A percentile compares a stretch with the other conserved stretches of the same genome.
These are phyloP conservation scores for Dendronephthya gigantea DNA, from an alignment of 64 coral and sea anemone species.

Conservation along the genomic window DNA sequence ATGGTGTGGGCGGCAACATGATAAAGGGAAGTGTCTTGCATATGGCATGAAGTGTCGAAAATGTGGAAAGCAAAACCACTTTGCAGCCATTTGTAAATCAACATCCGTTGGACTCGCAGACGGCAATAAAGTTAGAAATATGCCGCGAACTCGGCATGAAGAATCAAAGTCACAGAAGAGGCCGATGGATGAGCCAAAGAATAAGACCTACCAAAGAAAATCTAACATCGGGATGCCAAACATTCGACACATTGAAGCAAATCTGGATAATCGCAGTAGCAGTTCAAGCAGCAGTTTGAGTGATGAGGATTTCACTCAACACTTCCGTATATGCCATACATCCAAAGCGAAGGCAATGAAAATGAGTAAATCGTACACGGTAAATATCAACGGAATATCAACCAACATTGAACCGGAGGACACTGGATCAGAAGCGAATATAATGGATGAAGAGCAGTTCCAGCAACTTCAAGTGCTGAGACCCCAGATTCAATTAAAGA, in stretches of 20 bases:
- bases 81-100: conserved; percentile 31
- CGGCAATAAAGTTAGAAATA: not conserved
- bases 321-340: conserved; percentile 15
- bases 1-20: conserved; percentile 30
- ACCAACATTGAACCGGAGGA: conserved; percentile 27
- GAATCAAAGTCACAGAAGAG: not conserved
- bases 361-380: conserved; percentile 9
- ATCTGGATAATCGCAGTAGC: too few species aligned
- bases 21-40: conserved; percentile 31
- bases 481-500: too few species aligned
- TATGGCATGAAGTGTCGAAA: conserved; percentile 45
- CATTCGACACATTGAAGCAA: too few species aligned
- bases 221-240: too few species aligned
- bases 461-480: too few species aligned
- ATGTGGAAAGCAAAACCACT: conserved; percentile 46
- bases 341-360: conserved; percentile 9
- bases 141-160: not conserved
- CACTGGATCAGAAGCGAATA: conserved; percentile 23
- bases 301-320: conserved; percentile 34
- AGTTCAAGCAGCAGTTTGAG: not conserved
- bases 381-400: conserved; percentile 33
- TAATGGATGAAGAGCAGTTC: conserved; percentile 24
- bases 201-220: too few species aligned
- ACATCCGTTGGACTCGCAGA: not conserved
- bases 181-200: too few species aligned